Evolutionary conservation across 2,888 invertebrate genomes (phyloP).

Genomic region (Baronia brevicornis): DNA sequence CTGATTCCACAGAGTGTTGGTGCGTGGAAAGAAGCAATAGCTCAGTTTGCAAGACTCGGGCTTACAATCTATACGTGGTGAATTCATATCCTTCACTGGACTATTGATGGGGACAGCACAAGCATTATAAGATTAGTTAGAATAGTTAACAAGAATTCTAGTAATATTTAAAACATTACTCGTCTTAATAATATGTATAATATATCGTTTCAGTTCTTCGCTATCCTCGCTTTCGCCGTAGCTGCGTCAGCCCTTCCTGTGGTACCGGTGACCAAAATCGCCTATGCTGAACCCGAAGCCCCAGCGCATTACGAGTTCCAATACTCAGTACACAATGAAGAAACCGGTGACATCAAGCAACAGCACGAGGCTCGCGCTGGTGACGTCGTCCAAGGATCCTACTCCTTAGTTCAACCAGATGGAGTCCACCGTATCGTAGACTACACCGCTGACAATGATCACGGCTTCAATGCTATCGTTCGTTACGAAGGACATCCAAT

Average conservation of each 20-base stretch:
- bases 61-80: too few relatives aligned
- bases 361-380: conserved; percentile 62
- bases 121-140: too few relatives aligned
- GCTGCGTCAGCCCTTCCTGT: conserved; percentile 28
- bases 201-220: conserved; percentile 36
- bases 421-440: conserved; percentile 62
- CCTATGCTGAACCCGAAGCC: conserved; percentile 46
- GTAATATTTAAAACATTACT: conserved; percentile 1
- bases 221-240: conserved; percentile 43
- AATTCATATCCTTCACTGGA: too few relatives aligned
- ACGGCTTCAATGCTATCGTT: conserved; percentile 65
- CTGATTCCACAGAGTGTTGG: too few relatives aligned
- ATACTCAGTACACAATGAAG: conserved; percentile 60
- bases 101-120: too few relatives aligned
- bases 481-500: conserved; percentile 57
- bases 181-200: neutral
- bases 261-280: conserved; percentile 40
- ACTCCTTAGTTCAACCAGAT: conserved; percentile 68
- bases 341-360: conserved; percentile 63
- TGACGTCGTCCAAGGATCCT: conserved; percentile 59
- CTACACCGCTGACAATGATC: conserved; percentile 55
- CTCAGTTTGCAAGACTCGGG: too few relatives aligned
- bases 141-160: too few relatives aligned
- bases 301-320: conserved; percentile 62
- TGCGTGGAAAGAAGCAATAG: too few relatives aligned